Conservation (phyloP, 2,888 invertebrate genomes). For the Nomada goodeniana region DNA sequence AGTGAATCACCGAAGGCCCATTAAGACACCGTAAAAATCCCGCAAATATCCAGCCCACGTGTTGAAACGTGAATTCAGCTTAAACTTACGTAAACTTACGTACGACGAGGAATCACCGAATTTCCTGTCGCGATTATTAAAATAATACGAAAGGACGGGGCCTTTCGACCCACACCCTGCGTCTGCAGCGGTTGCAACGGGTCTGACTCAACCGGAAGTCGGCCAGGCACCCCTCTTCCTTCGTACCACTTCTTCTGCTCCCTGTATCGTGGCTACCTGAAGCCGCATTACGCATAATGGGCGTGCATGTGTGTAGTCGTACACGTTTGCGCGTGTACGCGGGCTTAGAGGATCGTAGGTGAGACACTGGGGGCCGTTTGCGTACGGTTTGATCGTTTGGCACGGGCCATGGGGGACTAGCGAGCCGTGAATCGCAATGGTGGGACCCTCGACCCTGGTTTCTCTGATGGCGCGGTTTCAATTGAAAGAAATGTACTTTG, state of each 20-base stretch:
- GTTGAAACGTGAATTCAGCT: neutral
- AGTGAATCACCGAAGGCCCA: conserved; percentile 14
- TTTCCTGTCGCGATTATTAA: conserved; percentile 17
- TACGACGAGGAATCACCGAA: conserved; percentile 31
- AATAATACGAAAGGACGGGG: conserved; percentile 41
- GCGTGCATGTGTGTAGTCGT: conserved; percentile 61
- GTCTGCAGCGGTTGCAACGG: conserved; percentile 63
- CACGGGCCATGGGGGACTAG: conserved; percentile 50
- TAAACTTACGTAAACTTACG: neutral
- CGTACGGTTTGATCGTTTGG: conserved; percentile 38
- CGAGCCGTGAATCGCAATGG: conserved; percentile 54
- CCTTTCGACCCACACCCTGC: conserved; percentile 67
- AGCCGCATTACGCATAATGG: conserved; percentile 75
- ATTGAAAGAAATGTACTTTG: conserved; percentile 6
- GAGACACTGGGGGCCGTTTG: conserved; percentile 8
- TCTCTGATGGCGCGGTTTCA: neutral
- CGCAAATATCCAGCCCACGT: conserved; percentile 22
- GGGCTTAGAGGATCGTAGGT: conserved; percentile 31
- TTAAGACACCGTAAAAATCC: conserved; percentile 6
- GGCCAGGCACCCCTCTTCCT: conserved; percentile 76
- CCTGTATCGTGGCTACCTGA: conserved; percentile 65
- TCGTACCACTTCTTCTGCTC: conserved; percentile 66
- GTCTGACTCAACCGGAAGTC: conserved; percentile 83
- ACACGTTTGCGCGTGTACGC: conserved; percentile 58
- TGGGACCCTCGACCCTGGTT: conserved; percentile 16